Conservation (phyloP, 2,113 vertebrate genomes). For the Pygoscelis antarcticus region DNA sequence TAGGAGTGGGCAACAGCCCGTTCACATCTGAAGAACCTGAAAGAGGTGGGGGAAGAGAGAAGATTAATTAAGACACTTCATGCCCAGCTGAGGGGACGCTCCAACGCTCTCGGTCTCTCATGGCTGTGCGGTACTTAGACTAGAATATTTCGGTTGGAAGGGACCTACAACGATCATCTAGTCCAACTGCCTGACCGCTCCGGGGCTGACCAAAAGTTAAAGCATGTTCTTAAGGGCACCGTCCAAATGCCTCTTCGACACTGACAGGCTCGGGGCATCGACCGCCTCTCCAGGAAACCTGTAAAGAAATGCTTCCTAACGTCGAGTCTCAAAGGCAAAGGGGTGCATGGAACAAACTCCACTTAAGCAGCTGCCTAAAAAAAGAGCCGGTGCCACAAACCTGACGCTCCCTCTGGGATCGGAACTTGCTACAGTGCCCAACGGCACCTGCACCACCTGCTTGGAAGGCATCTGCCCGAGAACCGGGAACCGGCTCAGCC, state of each 20-base stretch:
- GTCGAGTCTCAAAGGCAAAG: neutral
- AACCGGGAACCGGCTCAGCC: fast-evolving
- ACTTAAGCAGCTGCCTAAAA: neutral
- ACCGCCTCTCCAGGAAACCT: neutral
- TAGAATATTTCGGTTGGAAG: fast-evolving
- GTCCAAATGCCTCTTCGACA: neutral
- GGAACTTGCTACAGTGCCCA: neutral
- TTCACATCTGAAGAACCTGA: constrained; percentile 87
- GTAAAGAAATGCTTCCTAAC: neutral
- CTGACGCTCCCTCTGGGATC: too few relatives aligned
- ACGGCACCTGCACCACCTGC: neutral
- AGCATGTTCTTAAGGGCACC: fast-evolving
- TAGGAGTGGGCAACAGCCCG: constrained; percentile 84
- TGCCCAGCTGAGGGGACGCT: fast-evolving
- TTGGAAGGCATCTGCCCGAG: too few relatives aligned
- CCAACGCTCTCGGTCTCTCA: fast-evolving
- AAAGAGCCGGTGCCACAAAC: neutral
- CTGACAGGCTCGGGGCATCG: neutral
- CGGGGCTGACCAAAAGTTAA: neutral
- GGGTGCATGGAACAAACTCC: neutral
- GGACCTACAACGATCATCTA: fast-evolving
- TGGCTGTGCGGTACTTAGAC: fast-evolving
- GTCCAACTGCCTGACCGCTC: neutral
- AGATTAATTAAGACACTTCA: fast-evolving
- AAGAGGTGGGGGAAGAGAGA: neutral